These are phyloP conservation scores for Latrodectus elegans DNA, from an alignment of 2,888 invertebrate species.

Conservation along the genomic window DNA sequence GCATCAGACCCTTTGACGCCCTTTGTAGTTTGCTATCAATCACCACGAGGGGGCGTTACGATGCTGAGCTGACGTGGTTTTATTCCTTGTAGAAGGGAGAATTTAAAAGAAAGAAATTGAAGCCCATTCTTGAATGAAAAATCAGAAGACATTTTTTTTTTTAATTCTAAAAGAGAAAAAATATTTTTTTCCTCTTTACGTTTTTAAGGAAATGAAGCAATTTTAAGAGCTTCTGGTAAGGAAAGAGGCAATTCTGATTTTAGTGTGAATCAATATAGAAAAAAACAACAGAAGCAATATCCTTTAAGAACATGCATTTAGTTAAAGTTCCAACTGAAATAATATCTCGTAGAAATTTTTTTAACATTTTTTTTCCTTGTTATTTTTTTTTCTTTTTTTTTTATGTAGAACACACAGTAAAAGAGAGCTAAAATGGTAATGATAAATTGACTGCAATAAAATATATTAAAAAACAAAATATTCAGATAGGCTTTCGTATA, in stretches of 20 bases:
- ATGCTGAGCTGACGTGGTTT: conserved; percentile 13
- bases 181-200: not conserved
- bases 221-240: not conserved
- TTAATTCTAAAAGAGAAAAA: not conserved
- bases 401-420: not conserved
- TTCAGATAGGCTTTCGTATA: not conserved
- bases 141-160: not conserved
- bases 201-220: conserved; percentile 5
- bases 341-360: no score
- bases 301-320: no score
- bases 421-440: not conserved
- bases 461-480: not conserved
- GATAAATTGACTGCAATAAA: not conserved
- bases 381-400: not conserved
- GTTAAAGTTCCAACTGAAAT: no score
- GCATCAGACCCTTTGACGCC: conserved; percentile 34
- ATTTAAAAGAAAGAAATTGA: not conserved
- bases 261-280: no score
- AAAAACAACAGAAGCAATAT: no score
- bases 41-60: conserved; percentile 48
- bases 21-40: conserved; percentile 67
- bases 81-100: not conserved
- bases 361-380: not conserved
- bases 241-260: no score
- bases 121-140: not conserved